Percentiles rank a stretch among this genome's conserved stretches.
Evolutionary conservation across 2,888 invertebrate species (phyloP).

Genomic region (Dasysyrphus albostriatus): DNA sequence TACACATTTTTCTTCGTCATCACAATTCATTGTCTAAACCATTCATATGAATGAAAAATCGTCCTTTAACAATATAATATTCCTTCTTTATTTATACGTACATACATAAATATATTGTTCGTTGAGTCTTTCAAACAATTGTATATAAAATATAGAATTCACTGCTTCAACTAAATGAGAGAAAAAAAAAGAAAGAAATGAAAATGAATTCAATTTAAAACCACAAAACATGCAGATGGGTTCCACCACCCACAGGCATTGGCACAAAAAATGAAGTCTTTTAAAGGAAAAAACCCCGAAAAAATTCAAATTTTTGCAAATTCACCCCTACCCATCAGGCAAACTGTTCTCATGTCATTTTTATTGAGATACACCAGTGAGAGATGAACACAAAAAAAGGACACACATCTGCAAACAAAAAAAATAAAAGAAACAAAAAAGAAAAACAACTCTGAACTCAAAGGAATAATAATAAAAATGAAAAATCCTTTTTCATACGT

Average conservation of each 20-base stretch:
- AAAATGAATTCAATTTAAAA: slow-evolving; percentile 74
- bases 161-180: not conserved
- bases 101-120: slow-evolving; percentile 10
- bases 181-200: slow-evolving; percentile 43
- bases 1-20: slow-evolving; percentile 72
- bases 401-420: slow-evolving; percentile 25
- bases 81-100: slow-evolving; percentile 26
- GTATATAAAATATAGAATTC: slow-evolving; percentile 19
- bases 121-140: slow-evolving; percentile 39
- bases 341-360: slow-evolving; percentile 72
- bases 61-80: slow-evolving; percentile 67
- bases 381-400: slow-evolving; percentile 57
- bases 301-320: slow-evolving; percentile 56
- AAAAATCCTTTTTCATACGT: slow-evolving; percentile 64
- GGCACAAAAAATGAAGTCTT: slow-evolving; percentile 33
- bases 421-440: not conserved
- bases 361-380: slow-evolving; percentile 73
- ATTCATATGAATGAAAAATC: slow-evolving; percentile 74
- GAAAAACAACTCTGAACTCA: slow-evolving; percentile 41
- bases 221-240: slow-evolving; percentile 75
- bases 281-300: not conserved
- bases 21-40: slow-evolving; percentile 73
- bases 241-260: slow-evolving; percentile 18
- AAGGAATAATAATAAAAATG: slow-evolving; percentile 74
- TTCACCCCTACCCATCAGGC: slow-evolving; percentile 38